Percentiles rank a stretch among this genome's conserved stretches.
Evolutionary conservation across 1,140 invertebrate species (phyloP).

Genomic region (Brachionus plicatilis): DNA sequence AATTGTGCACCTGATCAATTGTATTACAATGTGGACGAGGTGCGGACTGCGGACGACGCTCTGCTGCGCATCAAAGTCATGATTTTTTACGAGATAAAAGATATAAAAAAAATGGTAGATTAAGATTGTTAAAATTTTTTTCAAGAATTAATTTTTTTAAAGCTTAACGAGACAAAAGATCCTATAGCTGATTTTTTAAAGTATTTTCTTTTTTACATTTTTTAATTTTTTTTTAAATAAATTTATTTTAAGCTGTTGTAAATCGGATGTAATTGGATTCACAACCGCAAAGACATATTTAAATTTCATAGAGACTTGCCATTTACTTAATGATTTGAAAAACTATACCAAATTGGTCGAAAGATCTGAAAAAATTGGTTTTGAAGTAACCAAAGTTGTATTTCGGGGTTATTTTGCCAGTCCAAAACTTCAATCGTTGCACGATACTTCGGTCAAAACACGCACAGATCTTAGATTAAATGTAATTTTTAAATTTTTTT

Average conservation of each 20-base stretch:
- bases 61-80: constrained; percentile 52
- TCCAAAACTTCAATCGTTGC: constrained; percentile 49
- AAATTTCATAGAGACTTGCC: constrained; percentile 52
- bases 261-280: constrained; percentile 52
- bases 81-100: constrained; percentile 53
- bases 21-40: constrained; percentile 55
- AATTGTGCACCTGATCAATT: constrained; percentile 52
- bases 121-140: background rate
- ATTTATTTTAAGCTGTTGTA: constrained; percentile 45
- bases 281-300: constrained; percentile 50
- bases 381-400: constrained; percentile 51
- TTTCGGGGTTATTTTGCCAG: constrained; percentile 52
- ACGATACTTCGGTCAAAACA: constrained; percentile 49
- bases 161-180: constrained; percentile 51
- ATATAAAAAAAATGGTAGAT: constrained; percentile 51
- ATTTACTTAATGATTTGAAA: constrained; percentile 48
- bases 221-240: background rate
- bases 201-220: constrained; percentile 43
- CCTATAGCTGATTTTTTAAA: constrained; percentile 54
- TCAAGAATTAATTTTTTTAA: constrained; percentile 39
- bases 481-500: constrained; percentile 43
- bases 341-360: constrained; percentile 48
- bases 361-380: constrained; percentile 49
- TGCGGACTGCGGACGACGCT: constrained; percentile 52
- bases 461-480: constrained; percentile 49